Evolutionary conservation across 2,797 vertebrate species (phyloP), one percentile per base, ranked within the genome.

Genomic region (Salarias fasciatus): DNA sequence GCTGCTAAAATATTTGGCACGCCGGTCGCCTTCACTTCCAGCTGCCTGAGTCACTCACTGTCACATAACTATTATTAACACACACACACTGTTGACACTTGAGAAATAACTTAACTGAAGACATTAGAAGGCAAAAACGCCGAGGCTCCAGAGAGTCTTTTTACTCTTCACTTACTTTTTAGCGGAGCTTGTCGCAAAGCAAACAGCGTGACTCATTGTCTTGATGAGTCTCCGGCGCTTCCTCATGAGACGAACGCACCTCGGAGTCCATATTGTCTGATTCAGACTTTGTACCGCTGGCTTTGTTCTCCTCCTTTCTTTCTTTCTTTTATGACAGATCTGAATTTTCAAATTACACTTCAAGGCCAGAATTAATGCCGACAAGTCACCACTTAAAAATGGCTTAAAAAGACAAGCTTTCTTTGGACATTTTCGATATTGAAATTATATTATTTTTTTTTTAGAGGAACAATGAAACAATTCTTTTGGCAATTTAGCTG

Each of bases 61-160:
- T 83, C 86, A 85, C 72, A 83, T 77, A 76, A 83, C 73, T 72
- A 70, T 79, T 85, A 86, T 82, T 75, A 79, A 80, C 77, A 68
- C 66, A n/a, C 66, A n/a, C n/a, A 74, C 72, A 53, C 62, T 80
- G 70, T 69, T 85, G 80, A 82, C 79, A 80, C 68, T 71, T 69
- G 46, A 75, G 69, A 58, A 80, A 86, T 80, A 76, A 78, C 67
- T 78, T 74, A 77, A 75, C 65, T 57, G 42, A 64, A 77, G 48
- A 85, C 58, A 74, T 79, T 63, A 79, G 53, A 65, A 69, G 61
- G 45, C 64, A 70, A 75, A n/a, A 78, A 71, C 3, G 51, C 55
- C 67, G 50, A 2, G 36, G 24, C 63, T 69, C 55, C 61, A 63
- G 69, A 80, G 74, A 86, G 67, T 46, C 33, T 35, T 35, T 35